Conservation (phyloP, 2,888 invertebrate genomes). For the Agonopterix arenella region DNA sequence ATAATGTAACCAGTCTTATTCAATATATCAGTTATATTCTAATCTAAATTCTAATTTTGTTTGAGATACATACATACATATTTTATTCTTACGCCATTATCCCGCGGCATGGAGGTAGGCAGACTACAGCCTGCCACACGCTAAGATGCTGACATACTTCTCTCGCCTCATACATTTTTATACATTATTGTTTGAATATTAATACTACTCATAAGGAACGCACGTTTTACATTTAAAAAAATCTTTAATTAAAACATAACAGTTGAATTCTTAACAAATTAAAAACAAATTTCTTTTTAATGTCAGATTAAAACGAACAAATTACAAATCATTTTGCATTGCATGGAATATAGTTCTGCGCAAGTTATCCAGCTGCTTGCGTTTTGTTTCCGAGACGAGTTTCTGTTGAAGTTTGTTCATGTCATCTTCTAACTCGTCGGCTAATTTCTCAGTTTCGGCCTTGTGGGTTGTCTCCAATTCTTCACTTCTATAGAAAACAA, state of each 20-base stretch:
- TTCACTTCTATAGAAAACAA: constrained; percentile 1
- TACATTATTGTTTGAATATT: no score
- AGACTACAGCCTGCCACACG: no score
- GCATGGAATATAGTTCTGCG: constrained; percentile 5
- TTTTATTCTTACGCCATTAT: no score
- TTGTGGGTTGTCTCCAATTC: constrained; percentile 4
- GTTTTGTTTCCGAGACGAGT: constrained; percentile 7
- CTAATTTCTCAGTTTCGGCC: constrained; percentile 1
- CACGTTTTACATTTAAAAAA: no score
- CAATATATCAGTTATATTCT: no score
- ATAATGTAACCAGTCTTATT: no score
- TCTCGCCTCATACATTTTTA: no score
- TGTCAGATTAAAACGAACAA: not conserved
- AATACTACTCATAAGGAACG: no score
- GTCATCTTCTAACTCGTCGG: constrained; percentile 3
- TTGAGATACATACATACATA: no score
- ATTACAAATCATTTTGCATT: constrained; percentile 8
- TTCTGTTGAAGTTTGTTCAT: constrained; percentile 4
- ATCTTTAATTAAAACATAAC: not conserved
- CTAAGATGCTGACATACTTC: no score
- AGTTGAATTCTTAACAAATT: not conserved
- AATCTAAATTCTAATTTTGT: no score
- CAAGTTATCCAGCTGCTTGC: constrained; percentile 7
- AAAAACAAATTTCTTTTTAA: not conserved
- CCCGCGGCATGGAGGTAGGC: no score